A percentile compares a stretch with the other conserved stretches of the same genome.
Conservation (phyloP, 2,113 vertebrate genomes). For the Tautogolabrus adspersus region DNA sequence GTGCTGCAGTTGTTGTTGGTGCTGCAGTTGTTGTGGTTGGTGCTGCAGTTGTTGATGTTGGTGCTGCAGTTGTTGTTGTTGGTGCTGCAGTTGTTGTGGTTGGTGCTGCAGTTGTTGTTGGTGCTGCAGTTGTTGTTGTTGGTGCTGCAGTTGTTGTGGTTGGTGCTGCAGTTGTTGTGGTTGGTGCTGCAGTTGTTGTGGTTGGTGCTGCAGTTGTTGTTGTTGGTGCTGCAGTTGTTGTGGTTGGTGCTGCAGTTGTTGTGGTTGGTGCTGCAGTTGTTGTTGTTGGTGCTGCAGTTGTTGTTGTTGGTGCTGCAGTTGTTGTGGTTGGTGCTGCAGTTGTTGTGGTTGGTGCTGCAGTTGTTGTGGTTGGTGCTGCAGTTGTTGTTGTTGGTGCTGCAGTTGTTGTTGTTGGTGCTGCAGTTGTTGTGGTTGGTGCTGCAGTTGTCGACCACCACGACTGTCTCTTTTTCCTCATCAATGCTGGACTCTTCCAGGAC, state of each 20-base stretch:
- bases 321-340: neutral
- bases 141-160: no score
- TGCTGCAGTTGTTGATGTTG: no score
- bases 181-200: neutral
- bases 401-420: no score
- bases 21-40: no score
- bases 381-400: neutral
- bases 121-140: no score
- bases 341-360: neutral
- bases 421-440: no score
- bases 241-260: neutral
- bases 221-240: neutral
- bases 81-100: no score
- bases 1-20: no score
- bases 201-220: neutral
- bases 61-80: no score
- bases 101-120: no score
- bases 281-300: neutral
- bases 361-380: neutral
- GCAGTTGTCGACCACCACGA: neutral
- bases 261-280: neutral
- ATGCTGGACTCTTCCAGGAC: slow-evolving; percentile 28
- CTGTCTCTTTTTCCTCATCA: neutral
- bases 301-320: neutral
- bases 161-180: neutral